Evolutionary conservation across 2,797 vertebrate species (phyloP).

Genomic region (Sarcoramphus papa): DNA sequence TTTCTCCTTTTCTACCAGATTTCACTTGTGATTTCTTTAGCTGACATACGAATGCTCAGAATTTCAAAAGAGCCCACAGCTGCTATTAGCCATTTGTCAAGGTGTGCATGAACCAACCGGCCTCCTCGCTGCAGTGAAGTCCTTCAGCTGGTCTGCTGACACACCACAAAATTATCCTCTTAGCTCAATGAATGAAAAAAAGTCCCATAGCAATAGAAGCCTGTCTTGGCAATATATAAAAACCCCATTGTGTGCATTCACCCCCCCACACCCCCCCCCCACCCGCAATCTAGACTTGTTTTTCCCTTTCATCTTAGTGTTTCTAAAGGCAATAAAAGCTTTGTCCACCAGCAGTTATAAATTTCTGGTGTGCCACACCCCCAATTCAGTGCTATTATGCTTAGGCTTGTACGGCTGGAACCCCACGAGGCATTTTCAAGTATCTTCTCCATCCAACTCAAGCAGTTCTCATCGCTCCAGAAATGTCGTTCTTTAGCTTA

Average conservation of each 20-base stretch:
- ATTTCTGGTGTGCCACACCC: neutral
- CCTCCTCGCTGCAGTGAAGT: neutral
- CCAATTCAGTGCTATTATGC: neutral
- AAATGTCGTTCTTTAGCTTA: conserved; percentile 27
- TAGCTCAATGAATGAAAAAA: neutral
- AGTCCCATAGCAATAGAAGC: neutral
- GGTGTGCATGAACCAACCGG: conserved; percentile 28
- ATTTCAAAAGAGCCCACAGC: neutral
- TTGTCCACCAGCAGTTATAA: conserved; percentile 7
- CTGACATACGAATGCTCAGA: neutral
- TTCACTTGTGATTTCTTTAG: neutral
- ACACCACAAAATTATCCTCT: neutral
- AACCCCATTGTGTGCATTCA: neutral
- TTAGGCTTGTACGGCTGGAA: conserved; percentile 2
- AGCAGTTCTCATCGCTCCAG: conserved; percentile 29
- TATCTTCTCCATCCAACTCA: conserved; percentile 36
- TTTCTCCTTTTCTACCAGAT: neutral
- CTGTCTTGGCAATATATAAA: neutral
- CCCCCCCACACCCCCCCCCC: neutral
- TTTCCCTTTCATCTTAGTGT: conserved; percentile 3
- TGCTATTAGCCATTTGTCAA: conserved; percentile 61
- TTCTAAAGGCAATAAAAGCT: conserved; percentile 15
- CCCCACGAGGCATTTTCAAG: conserved; percentile 9
- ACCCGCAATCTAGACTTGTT: neutral
- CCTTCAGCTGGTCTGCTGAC: conserved; percentile 21